Evolutionary conservation across 1,140 invertebrate genomes (phyloP), one percentile per base, ranked within the genome.

Genomic region (Leptinotarsa texana): DNA sequence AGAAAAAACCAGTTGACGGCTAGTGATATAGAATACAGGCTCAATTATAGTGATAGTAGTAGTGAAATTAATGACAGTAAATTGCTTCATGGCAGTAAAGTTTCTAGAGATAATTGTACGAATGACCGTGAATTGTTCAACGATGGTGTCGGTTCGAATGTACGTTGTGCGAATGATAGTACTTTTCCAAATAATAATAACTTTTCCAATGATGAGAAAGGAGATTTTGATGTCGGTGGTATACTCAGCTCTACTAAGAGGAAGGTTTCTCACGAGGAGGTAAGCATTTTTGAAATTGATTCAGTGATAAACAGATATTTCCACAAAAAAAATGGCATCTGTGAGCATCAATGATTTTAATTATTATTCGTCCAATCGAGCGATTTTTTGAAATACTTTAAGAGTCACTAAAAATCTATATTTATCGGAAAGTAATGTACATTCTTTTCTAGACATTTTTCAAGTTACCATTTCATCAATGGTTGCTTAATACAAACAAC

Each of bases 21-120:
- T 42, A 83, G 74, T 78, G 83, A 84, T 80, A 84, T 84, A 17
- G 81, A 84, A 68, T 82, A 83, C 70, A 78, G 77, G 63, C 72
- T 82, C 13, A 78, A 80, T 73, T 63, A 75, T 49, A 75, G 73
- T 72, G 78, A 63, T 21, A 70, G 51, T 21, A 74, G 47, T 71
- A 69, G 76, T 69, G 68, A 75, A 71, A 61, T 77, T 8, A 73
- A 70, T 67, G 33, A 42, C 70, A 76, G 49, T 51, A 74, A 69
- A 71, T 75, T 78, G 49, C 13, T 18, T 24, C 69, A 67, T 49
- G 73, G 69, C 27, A 78, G 73, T 75, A 74, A 75, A 69, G 21
- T 22, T 68, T 69, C 62, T 11, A 72, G 62, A 72, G 77, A 4
- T 15, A 18, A 57, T 57, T 57, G 51, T 57, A 18, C n/a, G 13